phyloP scores from a whole-genome alignment of 2,113 vertebrate species.

The Anoura caudifer region DNA sequence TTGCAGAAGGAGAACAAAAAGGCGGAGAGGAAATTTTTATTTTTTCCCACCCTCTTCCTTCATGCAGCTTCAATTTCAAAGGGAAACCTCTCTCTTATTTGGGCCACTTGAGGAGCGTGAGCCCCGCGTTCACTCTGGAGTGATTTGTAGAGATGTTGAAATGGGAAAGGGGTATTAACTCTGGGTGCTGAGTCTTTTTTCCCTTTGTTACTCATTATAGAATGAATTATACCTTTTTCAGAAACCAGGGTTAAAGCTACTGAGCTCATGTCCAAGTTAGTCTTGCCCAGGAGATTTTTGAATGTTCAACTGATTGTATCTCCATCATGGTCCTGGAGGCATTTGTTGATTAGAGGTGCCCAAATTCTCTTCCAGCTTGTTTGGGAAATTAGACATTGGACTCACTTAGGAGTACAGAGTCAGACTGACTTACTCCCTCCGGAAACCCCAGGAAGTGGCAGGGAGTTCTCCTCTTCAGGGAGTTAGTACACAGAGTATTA shows the following conservation, averaged over 20 bases:
- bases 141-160: slow-evolving; percentile 11
- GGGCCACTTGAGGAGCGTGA: neutral
- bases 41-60: neutral
- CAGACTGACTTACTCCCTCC: neutral
- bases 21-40: neutral
- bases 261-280: neutral
- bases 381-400: neutral
- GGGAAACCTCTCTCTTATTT: neutral
- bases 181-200: neutral
- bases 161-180: neutral
- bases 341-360: neutral
- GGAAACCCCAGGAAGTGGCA: neutral
- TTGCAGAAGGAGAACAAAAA: neutral
- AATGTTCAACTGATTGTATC: neutral
- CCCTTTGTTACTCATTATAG: neutral
- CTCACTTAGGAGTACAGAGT: neutral
- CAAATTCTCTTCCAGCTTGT: neutral
- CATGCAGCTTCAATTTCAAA: slow-evolving; percentile 9
- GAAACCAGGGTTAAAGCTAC: neutral
- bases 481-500: neutral
- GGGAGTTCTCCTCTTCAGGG: neutral
- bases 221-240: neutral
- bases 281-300: neutral
- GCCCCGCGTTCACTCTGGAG: neutral
- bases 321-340: neutral